Evolutionary conservation across 2,113 vertebrate genomes (phyloP).

Genomic region (Hippopotamus amphibius): DNA sequence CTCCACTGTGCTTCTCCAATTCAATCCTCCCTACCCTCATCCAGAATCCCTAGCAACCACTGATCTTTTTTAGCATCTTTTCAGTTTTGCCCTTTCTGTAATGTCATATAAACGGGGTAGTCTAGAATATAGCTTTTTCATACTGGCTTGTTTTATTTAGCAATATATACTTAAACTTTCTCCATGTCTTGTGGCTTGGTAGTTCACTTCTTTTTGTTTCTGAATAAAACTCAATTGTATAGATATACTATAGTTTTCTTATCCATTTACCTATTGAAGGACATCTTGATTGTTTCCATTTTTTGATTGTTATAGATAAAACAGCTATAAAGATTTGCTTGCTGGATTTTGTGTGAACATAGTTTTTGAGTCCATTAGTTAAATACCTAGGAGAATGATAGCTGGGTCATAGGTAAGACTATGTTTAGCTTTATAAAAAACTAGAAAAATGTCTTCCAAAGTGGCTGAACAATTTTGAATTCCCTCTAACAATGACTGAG

Average conservation of each 20-base stretch:
- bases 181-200: not conserved
- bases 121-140: not conserved
- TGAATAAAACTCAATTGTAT: not conserved
- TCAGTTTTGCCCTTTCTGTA: not conserved
- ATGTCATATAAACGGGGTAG: not conserved
- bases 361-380: not conserved
- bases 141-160: not conserved
- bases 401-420: not conserved
- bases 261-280: not conserved
- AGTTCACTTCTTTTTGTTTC: not conserved
- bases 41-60: not conserved
- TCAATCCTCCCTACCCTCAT: not conserved
- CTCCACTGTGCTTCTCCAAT: not conserved
- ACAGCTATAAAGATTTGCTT: not conserved
- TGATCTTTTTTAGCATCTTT: not conserved
- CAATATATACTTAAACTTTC: not conserved
- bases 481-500: not conserved
- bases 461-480: not conserved
- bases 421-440: not conserved
- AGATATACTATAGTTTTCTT: not conserved
- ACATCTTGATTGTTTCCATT: not conserved
- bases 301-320: not conserved
- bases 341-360: not conserved
- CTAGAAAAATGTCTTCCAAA: not conserved
- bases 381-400: not conserved